These are phyloP conservation scores for Phylloscopus trochilus DNA, from an alignment of 2,113 vertebrate species.

Conservation along the genomic window DNA sequence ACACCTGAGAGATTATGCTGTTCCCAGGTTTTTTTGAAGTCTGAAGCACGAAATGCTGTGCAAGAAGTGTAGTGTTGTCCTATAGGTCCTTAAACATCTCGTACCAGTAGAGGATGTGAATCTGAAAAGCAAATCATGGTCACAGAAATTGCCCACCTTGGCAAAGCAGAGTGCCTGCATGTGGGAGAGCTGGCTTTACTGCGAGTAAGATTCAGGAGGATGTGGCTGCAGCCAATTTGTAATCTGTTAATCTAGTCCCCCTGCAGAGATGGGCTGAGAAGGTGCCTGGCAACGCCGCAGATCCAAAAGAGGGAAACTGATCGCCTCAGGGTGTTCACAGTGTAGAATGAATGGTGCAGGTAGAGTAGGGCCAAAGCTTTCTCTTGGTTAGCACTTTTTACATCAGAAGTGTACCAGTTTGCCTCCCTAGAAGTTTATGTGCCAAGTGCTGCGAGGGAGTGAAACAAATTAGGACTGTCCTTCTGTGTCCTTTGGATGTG, in stretches of 20 bases:
- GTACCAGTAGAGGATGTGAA: background rate
- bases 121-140: background rate
- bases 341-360: rapidly evolving
- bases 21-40: background rate
- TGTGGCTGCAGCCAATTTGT: rapidly evolving
- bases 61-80: background rate
- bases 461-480: background rate
- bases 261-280: background rate
- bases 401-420: background rate
- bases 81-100: background rate
- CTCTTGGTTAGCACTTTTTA: background rate
- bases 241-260: background rate
- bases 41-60: background rate
- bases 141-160: background rate
- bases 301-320: background rate
- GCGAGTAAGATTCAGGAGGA: background rate
- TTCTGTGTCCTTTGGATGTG: background rate
- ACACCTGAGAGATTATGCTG: background rate
- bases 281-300: background rate
- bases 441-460: background rate
- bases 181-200: background rate
- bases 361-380: no score
- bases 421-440: background rate
- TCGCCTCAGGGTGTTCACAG: background rate
- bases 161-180: background rate